A percentile compares a stretch with the other conserved stretches of the same genome.
Evolutionary conservation across 2,113 vertebrate species (phyloP).

Genomic region (Otolemur garnettii): DNA sequence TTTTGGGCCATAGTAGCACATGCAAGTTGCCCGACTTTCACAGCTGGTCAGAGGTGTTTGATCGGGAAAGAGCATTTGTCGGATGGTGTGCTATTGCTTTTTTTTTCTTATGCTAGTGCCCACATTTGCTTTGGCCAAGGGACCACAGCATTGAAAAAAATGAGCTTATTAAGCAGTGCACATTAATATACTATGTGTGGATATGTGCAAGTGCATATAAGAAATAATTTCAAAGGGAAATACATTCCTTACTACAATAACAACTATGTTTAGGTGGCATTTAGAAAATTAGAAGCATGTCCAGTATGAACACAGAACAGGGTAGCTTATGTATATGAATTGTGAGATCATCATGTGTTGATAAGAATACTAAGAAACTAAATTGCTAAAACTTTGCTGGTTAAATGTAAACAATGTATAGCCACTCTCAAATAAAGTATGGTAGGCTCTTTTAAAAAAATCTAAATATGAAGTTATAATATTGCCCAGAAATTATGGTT

Average conservation of each 20-base stretch:
- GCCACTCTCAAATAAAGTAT: neutral
- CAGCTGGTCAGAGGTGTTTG: neutral
- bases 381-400: neutral
- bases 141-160: neutral
- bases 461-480: neutral
- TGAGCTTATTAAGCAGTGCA: neutral
- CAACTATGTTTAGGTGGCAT: no score
- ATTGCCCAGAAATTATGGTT: neutral
- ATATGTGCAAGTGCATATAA: neutral
- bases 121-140: neutral
- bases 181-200: neutral
- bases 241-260: neutral
- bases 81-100: neutral
- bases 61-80: neutral
- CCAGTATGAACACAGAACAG: neutral
- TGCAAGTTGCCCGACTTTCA: neutral
- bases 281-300: neutral
- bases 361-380: neutral
- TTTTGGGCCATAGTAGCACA: neutral
- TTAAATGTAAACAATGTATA: neutral
- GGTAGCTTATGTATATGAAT: neutral
- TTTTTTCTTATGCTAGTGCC: neutral
- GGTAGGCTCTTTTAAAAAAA: neutral
- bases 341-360: neutral
- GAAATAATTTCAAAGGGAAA: neutral